Evolutionary conservation across 64 coral and sea anemone genomes (phyloP).

Genomic region (Actinia tenebrosa): DNA sequence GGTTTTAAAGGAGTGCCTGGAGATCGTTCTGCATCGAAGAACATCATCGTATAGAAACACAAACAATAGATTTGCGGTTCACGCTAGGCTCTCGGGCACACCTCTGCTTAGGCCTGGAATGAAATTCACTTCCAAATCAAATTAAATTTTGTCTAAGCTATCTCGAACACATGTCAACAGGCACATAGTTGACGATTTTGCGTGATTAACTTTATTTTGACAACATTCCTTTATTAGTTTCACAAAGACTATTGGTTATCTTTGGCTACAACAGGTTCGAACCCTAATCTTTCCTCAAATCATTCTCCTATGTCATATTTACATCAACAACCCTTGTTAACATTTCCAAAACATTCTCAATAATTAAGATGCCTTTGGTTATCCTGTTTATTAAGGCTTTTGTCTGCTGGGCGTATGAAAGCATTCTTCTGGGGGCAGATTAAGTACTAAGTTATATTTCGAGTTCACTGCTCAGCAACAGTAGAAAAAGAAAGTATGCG

Average conservation of each 20-base stretch:
- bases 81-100: conserved; percentile 19
- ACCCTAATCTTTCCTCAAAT: neutral
- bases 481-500: neutral
- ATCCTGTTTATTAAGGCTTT: conserved; percentile 11
- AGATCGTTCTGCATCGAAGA: conserved; percentile 22
- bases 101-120: conserved; percentile 15
- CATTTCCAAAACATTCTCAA: conserved; percentile 9
- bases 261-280: neutral
- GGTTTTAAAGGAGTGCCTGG: conserved; percentile 19
- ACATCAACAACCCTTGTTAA: conserved; percentile 10
- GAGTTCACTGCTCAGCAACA: conserved; percentile 16
- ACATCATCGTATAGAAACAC: neutral
- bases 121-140: conserved; percentile 6
- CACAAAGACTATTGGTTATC: neutral
- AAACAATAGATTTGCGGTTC: conserved; percentile 17
- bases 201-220: neutral
- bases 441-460: neutral
- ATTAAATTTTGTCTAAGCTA: conserved; percentile 28
- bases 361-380: neutral
- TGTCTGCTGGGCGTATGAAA: neutral
- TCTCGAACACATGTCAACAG: conserved; percentile 14
- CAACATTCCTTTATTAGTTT: neutral
- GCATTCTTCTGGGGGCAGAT: neutral
- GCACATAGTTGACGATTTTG: conserved; percentile 8
- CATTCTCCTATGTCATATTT: neutral